Base-by-base conservation (phyloP, 53 echinoderm and acorn worm genomes). In the Patiria pectinifera region DNA sequence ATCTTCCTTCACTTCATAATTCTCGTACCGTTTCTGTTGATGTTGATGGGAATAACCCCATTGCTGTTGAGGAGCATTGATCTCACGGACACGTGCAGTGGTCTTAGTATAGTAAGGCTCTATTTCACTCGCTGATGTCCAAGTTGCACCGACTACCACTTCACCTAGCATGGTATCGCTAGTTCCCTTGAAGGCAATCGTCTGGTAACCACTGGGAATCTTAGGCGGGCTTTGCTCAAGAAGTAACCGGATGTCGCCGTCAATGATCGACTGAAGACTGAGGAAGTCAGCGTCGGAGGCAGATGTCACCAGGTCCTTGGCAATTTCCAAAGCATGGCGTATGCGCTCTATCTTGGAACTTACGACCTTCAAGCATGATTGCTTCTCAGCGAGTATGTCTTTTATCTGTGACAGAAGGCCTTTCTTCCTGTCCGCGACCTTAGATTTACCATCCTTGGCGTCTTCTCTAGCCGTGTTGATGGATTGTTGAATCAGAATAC, bases 281-380 rank as follows among this genome's bases (percentile, higher is more conserved):
- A 86, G 72, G 47, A 86, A 86, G 71, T 72, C 86, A 11, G 66
- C 86, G 45, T 86, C 23, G 2, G 86, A 71, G 71, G 45, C 48
- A 44, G 69, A 70, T 45, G 69, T 85, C n/a, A 85, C 85, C 2
- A 47, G 46, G 48, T 85, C 72, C 0, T 15, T 46, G 72, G 86
- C 86, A 71, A 48, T 86, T 22, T 86, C 47, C 46, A 86, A 10
- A 2, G 86, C 22, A 9, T 86, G 72, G 12, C 71, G 71, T n/a
- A 86, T 46, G 7, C 47, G 49, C 3, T 7, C 48, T 45, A 72
- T 86, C 46, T 86, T 12, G 10, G 86, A 24, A 47, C 47, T 71
- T 48, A 22, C 26, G 14, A 11, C 44, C 19, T 62, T 19, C 43
- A 62, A 11, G 23, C 4, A 14, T 24, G 35, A 47, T 48, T 23